A percentile compares a stretch with the other conserved stretches of the same genome.
Conservation (phyloP, 2,888 invertebrate genomes). For the Doris montereyensis region DNA sequence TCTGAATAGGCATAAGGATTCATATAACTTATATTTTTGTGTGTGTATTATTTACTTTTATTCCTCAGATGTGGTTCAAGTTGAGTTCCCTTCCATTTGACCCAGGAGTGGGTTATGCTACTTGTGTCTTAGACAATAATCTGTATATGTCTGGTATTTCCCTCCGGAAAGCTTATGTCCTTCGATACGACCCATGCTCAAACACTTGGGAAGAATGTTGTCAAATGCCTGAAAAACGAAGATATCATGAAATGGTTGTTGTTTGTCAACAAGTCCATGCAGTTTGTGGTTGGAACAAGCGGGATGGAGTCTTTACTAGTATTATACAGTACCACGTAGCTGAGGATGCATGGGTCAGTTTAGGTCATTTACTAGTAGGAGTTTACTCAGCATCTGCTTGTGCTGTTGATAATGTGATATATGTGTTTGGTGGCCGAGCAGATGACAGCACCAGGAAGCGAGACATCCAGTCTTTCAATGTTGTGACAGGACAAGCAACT, state of each 20-base stretch:
- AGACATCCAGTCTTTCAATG: slow-evolving; percentile 49
- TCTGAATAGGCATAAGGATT: too few species aligned
- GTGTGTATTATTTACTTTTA: neutral
- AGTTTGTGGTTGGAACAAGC: slow-evolving; percentile 50
- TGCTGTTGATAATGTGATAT: slow-evolving; percentile 45
- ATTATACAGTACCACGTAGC: slow-evolving; percentile 44
- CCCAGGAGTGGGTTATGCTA: slow-evolving; percentile 50
- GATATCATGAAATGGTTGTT: slow-evolving; percentile 49
- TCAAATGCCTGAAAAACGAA: slow-evolving; percentile 47
- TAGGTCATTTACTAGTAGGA: slow-evolving; percentile 45
- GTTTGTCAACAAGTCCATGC: slow-evolving; percentile 44
- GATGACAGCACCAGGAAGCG: slow-evolving; percentile 45
- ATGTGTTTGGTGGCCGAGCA: slow-evolving; percentile 50
- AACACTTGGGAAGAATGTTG: slow-evolving; percentile 47
- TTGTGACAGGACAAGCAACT: slow-evolving; percentile 43
- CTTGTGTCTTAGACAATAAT: slow-evolving; percentile 47
- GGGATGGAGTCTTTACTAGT: slow-evolving; percentile 44
- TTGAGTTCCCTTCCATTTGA: slow-evolving; percentile 48
- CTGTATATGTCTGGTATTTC: slow-evolving; percentile 50
- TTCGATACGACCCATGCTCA: slow-evolving; percentile 45
- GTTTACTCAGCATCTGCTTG: slow-evolving; percentile 50
- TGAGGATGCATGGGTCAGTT: slow-evolving; percentile 44
- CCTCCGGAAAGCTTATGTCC: slow-evolving; percentile 45
- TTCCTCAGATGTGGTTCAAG: slow-evolving; percentile 46
- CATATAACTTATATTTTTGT: too few species aligned